Evolutionary conservation across 2,113 vertebrate genomes (phyloP).

Genomic region (Sinocyclocheilus anshuiensis): DNA sequence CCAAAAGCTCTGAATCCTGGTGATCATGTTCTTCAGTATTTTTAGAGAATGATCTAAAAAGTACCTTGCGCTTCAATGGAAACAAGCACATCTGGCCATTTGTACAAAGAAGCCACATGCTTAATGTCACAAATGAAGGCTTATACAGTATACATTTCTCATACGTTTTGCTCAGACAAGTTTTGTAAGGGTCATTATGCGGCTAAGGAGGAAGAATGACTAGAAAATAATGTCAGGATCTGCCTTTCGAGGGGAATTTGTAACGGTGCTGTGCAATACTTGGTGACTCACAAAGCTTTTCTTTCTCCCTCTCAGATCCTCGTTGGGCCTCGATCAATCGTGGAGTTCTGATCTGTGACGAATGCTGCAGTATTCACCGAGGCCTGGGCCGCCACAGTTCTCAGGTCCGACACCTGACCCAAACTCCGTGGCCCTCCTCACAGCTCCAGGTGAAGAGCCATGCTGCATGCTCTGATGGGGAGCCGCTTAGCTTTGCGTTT

Average conservation of each 20-base stretch:
- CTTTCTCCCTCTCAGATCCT: constrained; percentile 77
- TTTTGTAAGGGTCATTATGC: not conserved
- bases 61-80: not conserved
- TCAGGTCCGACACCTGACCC: constrained; percentile 94
- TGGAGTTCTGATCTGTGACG: constrained; percentile 93
- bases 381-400: constrained; percentile 96
- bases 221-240: not conserved
- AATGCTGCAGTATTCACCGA: constrained; percentile 96
- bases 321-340: constrained; percentile 96
- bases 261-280: not conserved
- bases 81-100: not conserved
- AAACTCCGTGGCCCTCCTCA: constrained; percentile 89
- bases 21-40: not conserved
- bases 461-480: not conserved
- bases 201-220: not conserved
- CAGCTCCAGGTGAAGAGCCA: constrained; percentile 87
- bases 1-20: not conserved
- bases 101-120: not conserved
- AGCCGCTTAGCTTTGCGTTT: not conserved
- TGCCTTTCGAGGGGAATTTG: not conserved
- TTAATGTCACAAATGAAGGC: not conserved
- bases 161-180: not conserved
- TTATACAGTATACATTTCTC: not conserved
- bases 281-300: not conserved
- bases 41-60: not conserved